Percentiles rank a stretch among this genome's conserved stretches.
These are phyloP conservation scores for Cyclura pinguis DNA, from an alignment of 2,797 vertebrate species.

Conservation along the genomic window DNA sequence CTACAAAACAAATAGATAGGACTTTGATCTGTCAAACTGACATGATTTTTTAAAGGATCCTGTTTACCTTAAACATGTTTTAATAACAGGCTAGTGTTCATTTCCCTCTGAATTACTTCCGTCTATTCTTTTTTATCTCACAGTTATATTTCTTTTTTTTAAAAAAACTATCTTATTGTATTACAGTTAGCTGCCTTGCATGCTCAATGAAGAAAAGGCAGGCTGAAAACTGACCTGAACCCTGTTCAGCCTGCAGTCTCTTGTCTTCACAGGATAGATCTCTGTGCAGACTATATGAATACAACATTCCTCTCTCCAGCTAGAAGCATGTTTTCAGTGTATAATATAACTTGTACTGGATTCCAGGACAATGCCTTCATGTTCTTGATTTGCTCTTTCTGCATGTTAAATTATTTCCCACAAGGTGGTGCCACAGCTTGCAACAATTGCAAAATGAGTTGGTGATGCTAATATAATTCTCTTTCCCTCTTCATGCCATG, in stretches of 20 bases:
- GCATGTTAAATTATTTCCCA: constrained; percentile 27
- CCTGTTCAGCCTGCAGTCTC: not conserved
- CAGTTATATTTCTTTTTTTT: not conserved
- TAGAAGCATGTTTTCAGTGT: not conserved
- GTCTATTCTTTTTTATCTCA: not conserved
- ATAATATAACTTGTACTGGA: not conserved
- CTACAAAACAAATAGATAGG: not conserved
- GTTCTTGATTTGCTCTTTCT: not conserved
- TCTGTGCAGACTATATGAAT: not conserved
- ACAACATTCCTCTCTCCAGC: not conserved
- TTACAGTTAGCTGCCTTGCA: not conserved
- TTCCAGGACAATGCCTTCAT: not conserved
- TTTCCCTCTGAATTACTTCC: not conserved
- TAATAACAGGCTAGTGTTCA: not conserved
- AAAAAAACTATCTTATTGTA: not conserved
- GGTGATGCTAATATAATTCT: not conserved
- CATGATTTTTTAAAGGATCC: not conserved
- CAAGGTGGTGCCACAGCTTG: constrained; percentile 40
- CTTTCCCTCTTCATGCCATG: not conserved
- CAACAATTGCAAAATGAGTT: not conserved
- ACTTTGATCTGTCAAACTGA: not conserved
- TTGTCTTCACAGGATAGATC: not conserved
- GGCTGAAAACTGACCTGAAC: not conserved
- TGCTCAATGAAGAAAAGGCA: not conserved
- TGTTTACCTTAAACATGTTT: not conserved